Evolutionary conservation across 2,113 vertebrate species (phyloP).

Genomic region (Hippoglossus stenolepis): DNA sequence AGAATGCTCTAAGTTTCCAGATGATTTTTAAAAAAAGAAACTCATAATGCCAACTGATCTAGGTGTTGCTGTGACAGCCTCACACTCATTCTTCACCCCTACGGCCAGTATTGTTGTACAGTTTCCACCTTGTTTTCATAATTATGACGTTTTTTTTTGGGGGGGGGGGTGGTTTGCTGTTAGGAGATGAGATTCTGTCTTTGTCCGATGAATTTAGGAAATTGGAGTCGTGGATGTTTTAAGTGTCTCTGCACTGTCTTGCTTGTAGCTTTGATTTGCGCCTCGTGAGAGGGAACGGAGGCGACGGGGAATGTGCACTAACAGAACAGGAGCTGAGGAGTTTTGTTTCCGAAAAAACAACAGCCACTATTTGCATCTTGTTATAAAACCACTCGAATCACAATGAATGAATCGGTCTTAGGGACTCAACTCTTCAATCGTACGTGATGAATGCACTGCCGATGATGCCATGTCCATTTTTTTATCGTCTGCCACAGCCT

Average conservation of each 20-base stretch:
- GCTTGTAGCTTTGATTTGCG: slow-evolving; percentile 80
- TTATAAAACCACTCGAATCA: slow-evolving; percentile 16
- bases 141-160: background rate
- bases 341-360: slow-evolving; percentile 17
- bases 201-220: slow-evolving; percentile 37
- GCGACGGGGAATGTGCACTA: slow-evolving; percentile 47
- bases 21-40: slow-evolving; percentile 32
- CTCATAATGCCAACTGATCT: slow-evolving; percentile 79
- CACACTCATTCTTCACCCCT: slow-evolving; percentile 24
- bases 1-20: slow-evolving; percentile 44
- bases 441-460: slow-evolving; percentile 58
- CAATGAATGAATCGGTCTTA: slow-evolving; percentile 12
- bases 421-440: slow-evolving; percentile 32
- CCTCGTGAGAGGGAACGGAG: slow-evolving; percentile 52
- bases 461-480: slow-evolving; percentile 51
- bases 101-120: slow-evolving; percentile 84
- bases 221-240: slow-evolving; percentile 53
- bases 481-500: slow-evolving; percentile 48
- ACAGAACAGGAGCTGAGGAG: slow-evolving; percentile 28
- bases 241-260: slow-evolving; percentile 77
- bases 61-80: slow-evolving; percentile 63
- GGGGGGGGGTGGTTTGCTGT: slow-evolving; percentile 3
- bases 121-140: slow-evolving; percentile 66
- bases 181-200: slow-evolving; percentile 20
- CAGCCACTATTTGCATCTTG: slow-evolving; percentile 1